Percentiles rank a stretch among this genome's conserved stretches.
Evolutionary conservation across 2,113 vertebrate species (phyloP).

Genomic region (Motacilla alba): DNA sequence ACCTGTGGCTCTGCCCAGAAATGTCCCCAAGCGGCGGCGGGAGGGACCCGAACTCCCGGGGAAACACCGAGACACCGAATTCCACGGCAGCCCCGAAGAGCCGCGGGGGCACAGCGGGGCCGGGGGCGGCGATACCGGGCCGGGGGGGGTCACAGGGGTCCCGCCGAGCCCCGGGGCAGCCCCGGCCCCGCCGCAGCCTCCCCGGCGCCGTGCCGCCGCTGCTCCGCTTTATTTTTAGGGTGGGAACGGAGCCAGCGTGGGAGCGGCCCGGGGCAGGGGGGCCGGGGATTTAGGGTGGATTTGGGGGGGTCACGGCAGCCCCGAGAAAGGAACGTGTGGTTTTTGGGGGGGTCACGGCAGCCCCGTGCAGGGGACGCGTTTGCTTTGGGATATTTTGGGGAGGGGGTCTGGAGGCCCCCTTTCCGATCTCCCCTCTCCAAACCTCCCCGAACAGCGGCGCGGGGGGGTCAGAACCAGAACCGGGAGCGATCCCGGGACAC

Average conservation of each 20-base stretch:
- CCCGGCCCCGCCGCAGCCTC: background rate
- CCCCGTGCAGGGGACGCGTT: too few relatives aligned
- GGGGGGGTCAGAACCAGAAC: background rate
- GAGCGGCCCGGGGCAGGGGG: background rate
- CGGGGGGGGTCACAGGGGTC: too few relatives aligned
- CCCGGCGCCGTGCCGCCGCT: background rate
- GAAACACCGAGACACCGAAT: background rate
- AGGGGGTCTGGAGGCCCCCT: too few relatives aligned
- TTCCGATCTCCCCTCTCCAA: too few relatives aligned
- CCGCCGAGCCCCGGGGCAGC: background rate
- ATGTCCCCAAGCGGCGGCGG: accelerated
- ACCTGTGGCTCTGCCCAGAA: background rate
- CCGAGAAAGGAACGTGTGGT: accelerated
- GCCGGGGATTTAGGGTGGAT: background rate
- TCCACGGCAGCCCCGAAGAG: accelerated
- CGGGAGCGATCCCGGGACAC: background rate
- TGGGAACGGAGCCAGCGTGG: background rate
- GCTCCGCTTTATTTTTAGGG: background rate
- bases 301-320: background rate
- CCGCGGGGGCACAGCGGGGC: too few relatives aligned
- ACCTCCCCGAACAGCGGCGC: background rate
- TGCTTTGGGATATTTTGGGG: too few relatives aligned
- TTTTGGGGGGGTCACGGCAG: too few relatives aligned
- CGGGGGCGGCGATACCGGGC: too few relatives aligned
- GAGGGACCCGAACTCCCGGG: accelerated